Conservation (phyloP, 92 coral and sea anemone genomes). For the Phenganax subtilis region DNA sequence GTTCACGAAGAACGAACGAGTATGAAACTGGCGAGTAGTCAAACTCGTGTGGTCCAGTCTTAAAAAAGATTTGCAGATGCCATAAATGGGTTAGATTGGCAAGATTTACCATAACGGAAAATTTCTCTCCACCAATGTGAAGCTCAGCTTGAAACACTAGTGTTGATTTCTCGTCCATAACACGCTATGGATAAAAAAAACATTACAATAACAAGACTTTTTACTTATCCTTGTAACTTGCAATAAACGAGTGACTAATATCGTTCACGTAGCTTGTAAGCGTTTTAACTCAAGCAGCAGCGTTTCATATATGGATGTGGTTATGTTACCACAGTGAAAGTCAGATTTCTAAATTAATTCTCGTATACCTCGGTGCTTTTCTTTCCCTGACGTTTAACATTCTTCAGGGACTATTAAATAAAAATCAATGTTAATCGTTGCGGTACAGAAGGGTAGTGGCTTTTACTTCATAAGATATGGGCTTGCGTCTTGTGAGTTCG, state of each 20-base stretch:
- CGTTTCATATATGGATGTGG: background rate
- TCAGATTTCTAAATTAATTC: background rate
- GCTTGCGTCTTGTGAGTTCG: background rate
- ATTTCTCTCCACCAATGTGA: slow-evolving; percentile 77
- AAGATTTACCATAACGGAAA: slow-evolving; percentile 68
- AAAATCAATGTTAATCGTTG: background rate
- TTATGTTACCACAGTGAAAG: background rate
- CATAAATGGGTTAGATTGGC: background rate
- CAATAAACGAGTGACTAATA: too few relatives aligned
- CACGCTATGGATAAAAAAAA: slow-evolving; percentile 44
- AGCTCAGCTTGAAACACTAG: slow-evolving; percentile 70
- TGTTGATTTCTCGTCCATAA: slow-evolving; percentile 86
- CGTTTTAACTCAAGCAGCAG: too few relatives aligned
- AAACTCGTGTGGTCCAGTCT: too few relatives aligned
- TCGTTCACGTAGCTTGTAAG: too few relatives aligned
- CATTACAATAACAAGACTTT: background rate
- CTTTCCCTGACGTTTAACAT: slow-evolving; percentile 89
- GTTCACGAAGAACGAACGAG: too few relatives aligned
- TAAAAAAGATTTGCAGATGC: background rate
- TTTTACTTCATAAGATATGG: background rate
- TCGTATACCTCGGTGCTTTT: slow-evolving; percentile 75
- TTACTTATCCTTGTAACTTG: background rate
- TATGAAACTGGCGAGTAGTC: too few relatives aligned
- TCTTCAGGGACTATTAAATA: slow-evolving; percentile 62
- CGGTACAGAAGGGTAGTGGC: too few relatives aligned